Percentiles rank a stretch among this genome's conserved stretches.
phyloP scores from a whole-genome alignment of 2,888 invertebrate species.

The Caradrina clavipalpis region DNA sequence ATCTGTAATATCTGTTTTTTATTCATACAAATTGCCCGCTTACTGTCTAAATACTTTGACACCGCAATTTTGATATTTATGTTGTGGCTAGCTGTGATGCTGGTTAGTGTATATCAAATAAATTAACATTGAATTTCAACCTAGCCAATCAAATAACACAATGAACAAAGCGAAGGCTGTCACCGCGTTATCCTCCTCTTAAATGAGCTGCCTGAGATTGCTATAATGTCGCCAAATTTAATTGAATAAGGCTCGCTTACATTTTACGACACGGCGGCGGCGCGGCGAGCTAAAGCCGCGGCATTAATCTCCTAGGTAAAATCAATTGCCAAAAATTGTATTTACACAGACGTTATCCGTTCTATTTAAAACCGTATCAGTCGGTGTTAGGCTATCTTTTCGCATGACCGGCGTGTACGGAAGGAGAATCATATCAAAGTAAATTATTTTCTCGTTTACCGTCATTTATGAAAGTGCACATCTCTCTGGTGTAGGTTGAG shows the following conservation, averaged over 20 bases:
- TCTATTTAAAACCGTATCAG: conserved; percentile 72
- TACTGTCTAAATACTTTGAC: conserved; percentile 22
- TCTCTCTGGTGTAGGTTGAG: conserved; percentile 70
- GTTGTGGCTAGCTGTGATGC: conserved; percentile 24
- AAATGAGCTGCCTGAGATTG: conserved; percentile 87
- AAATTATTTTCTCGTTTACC: conserved; percentile 87
- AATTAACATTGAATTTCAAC: conserved; percentile 57
- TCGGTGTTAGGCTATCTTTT: conserved; percentile 77
- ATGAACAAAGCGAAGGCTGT: conserved; percentile 77
- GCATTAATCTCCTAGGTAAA: conserved; percentile 87
- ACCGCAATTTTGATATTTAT: conserved; percentile 36
- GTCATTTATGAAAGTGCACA: conserved; percentile 83
- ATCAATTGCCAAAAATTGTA: conserved; percentile 89
- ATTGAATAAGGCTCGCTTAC: conserved; percentile 90
- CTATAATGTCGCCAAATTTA: conserved; percentile 89
- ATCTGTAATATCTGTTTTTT: not conserved
- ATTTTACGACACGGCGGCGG: conserved; percentile 86
- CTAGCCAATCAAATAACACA: conserved; percentile 76
- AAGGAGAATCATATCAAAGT: conserved; percentile 86
- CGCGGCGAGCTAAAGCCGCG: conserved; percentile 80
- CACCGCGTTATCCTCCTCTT: conserved; percentile 76
- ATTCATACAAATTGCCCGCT: conserved; percentile 24
- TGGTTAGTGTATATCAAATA: conserved; percentile 56
- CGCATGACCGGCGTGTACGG: conserved; percentile 68
- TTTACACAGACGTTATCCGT: conserved; percentile 71